Base-by-base conservation (phyloP, 2,113 vertebrate genomes). In the Pteropus alecto region DNA sequence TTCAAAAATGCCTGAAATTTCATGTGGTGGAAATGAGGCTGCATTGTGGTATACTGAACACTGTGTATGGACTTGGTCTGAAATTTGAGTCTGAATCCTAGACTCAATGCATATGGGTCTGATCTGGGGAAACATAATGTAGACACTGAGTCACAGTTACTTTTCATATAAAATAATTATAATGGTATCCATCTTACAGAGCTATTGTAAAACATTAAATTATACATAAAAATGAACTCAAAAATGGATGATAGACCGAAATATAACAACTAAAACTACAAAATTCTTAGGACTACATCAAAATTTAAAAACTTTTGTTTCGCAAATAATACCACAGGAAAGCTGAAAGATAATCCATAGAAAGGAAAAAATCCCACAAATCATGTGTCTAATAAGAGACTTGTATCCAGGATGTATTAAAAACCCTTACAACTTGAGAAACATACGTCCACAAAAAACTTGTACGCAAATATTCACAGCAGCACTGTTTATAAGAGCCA, bases 1-100 rank as follows among this genome's bases (percentile, higher is more conserved):
- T 93, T 86, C 38, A 77, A 81, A 97, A 86, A 28, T 65, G n/a
- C 54, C 38, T 88, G 19, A 93, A 46, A 68, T 67, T 88, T 67
- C 12, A 43, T 33, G 58, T 33, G 5, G 2, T 8, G 67, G n/a
- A 78, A 77, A 79, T 63, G 33, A 58, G 63, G 8, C 7, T 13
- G 35, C 33, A 93, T 90, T 71, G 33, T 13, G 46, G 24, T 46
- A 41, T 73, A 38, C 1, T 76, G 30, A 71, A 46, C 7, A 68
- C n/a, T 77, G 68, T 78, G 19, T 67, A 68, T 35, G 30, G n/a
- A 46, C 15, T 48, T n/a, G 7, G 11, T 78, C 35, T 93, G 24
- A 83, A 68, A 51, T 87, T 90, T 61, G 48, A 28, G 15, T n/a
- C 22, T 61, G 41, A 93, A 48, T 93, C 70, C 41, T 41, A 83